A percentile compares a stretch with the other conserved stretches of the same genome.
Evolutionary conservation across 2,888 invertebrate genomes (phyloP).

Genomic region (Drosophila demipolita): DNA sequence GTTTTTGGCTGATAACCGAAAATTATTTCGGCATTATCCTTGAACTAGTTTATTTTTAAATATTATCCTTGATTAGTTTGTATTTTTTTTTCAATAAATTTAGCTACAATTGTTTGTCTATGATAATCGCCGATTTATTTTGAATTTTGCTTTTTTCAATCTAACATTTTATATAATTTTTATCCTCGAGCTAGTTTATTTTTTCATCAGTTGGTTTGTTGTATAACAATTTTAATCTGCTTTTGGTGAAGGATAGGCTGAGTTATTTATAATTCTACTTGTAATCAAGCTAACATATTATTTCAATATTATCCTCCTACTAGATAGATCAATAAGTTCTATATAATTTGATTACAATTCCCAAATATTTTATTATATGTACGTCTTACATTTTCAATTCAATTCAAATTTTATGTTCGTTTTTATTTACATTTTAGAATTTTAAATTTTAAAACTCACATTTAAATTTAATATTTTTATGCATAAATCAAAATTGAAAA

Average conservation of each 20-base stretch:
- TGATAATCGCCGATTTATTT: too few relatives aligned
- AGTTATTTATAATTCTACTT: background rate
- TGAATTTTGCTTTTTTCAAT: too few relatives aligned
- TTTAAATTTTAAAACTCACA: background rate
- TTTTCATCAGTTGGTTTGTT: too few relatives aligned
- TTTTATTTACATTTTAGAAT: background rate
- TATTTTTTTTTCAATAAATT: too few relatives aligned
- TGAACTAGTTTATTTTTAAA: too few relatives aligned
- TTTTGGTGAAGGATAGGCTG: background rate
- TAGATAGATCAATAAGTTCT: background rate
- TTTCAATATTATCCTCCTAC: background rate
- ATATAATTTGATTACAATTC: background rate
- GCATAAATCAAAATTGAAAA: background rate
- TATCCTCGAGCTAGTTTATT: too few relatives aligned
- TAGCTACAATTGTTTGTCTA: too few relatives aligned
- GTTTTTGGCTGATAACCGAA: too few relatives aligned
- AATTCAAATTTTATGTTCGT: background rate
- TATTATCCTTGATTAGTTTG: too few relatives aligned
- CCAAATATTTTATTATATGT: background rate
- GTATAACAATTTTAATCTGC: too few relatives aligned
- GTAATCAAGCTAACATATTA: background rate
- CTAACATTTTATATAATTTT: too few relatives aligned
- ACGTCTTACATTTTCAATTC: background rate
- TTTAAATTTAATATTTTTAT: background rate
- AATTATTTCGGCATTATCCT: too few relatives aligned